phyloP scores from a whole-genome alignment of 2,113 vertebrate genomes.

The Aramus guarauna region DNA sequence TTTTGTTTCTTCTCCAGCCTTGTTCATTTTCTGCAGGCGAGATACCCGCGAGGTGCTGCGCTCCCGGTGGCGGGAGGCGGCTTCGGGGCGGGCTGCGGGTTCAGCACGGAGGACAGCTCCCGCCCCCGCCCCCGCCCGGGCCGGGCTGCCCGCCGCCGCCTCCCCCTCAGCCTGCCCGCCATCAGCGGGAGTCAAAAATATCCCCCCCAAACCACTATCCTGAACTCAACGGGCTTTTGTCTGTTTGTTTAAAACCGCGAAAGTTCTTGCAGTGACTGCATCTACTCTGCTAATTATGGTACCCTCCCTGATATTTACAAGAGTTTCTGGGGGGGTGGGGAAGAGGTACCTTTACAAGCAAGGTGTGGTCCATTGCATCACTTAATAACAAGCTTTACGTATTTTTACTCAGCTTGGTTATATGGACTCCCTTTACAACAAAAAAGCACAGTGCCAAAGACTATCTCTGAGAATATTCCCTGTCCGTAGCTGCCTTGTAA shows the following conservation, averaged over 20 bases:
- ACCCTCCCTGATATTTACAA: too few species aligned
- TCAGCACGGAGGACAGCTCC: conserved; percentile 8
- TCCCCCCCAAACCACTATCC: neutral
- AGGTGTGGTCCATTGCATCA: neutral
- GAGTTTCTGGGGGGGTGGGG: neutral
- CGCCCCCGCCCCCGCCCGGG: accelerated
- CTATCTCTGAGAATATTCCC: neutral
- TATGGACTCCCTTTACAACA: neutral
- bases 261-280: neutral
- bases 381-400: neutral
- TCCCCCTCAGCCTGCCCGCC: neutral
- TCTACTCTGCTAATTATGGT: neutral
- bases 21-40: neutral
- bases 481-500: neutral
- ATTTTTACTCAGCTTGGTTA: neutral
- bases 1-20: neutral
- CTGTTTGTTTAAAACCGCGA: neutral
- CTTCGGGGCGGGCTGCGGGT: neutral
- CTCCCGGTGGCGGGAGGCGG: neutral
- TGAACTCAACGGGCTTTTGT: neutral
- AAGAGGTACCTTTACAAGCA: neutral
- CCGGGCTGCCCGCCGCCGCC: too few species aligned
- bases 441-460: neutral
- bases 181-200: neutral
- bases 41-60: too few species aligned